These are phyloP conservation scores for Heliconius hortense DNA, from an alignment of 2,888 invertebrate species.

Conservation along the genomic window DNA sequence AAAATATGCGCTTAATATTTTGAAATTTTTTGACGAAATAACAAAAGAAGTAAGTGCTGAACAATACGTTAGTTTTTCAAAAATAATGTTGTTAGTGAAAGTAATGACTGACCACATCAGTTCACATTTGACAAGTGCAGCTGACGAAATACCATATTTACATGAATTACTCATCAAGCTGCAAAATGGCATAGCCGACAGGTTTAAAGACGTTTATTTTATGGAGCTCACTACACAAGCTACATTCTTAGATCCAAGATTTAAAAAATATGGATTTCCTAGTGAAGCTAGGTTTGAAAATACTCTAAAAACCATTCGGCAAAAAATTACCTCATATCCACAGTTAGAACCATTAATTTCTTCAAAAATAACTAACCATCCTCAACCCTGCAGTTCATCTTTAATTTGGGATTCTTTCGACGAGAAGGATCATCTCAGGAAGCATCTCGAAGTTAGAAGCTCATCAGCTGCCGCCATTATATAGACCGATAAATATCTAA, in stretches of 20 bases:
- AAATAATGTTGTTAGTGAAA: not conserved
- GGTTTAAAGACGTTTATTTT: too few relatives aligned
- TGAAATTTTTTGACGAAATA: not conserved
- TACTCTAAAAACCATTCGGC: not conserved
- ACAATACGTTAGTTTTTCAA: not conserved
- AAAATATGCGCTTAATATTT: too few relatives aligned
- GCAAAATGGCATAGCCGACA: too few relatives aligned
- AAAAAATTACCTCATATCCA: not conserved
- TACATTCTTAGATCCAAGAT: not conserved
- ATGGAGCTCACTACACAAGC: not conserved
- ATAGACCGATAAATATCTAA: too few relatives aligned
- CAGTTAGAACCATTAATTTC: not conserved
- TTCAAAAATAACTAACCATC: not conserved
- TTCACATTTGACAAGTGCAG: not conserved
- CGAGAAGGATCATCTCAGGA: too few relatives aligned
- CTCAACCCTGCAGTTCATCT: too few relatives aligned
- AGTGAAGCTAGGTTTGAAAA: not conserved
- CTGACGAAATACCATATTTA: not conserved
- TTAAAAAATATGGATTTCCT: not conserved
- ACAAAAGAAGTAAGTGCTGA: not conserved
- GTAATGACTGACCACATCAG: not conserved
- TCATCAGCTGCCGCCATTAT: too few relatives aligned
- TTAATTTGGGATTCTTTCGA: not conserved
- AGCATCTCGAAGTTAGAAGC: not conserved
- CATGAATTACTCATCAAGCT: not conserved